Evolutionary conservation across 2,888 invertebrate genomes (phyloP), one percentile per base, ranked within the genome.

Genomic region (Drosophila glabriapex): DNA sequence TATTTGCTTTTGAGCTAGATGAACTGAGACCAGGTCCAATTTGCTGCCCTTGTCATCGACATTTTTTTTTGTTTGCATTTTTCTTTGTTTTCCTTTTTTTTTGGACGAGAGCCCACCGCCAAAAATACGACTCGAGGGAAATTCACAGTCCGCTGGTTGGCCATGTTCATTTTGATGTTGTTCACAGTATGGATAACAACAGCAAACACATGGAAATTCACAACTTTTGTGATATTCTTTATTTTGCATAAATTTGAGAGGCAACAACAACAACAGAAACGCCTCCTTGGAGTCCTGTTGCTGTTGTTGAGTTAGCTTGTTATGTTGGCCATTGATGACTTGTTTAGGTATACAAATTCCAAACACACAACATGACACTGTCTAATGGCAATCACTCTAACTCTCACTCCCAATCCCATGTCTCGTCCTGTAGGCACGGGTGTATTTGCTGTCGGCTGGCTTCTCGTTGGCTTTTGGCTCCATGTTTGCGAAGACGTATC

Each of bases 401-500:
- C 9, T 41, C 33, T 49, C 28, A 39, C 29, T 10, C 9, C 53
- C 31, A 25, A 16, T 33, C 12, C 35, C 33, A 31, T 28, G 10
- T 22, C 14, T 43, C 4, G 16, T 28, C 76, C 41, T 31, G 16
- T 28, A 98, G 98, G 96, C 96, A 56, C 95, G 97, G 90, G 97
- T 97, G 25, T 98, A 97, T 94, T 95, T 98, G 61, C 94, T 98
- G 59, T 97, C 98, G 3, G 97, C 97, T 55, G 98, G 98, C 35
- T 98, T 98, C 93, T 98, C 98, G 0, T 93, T 98, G 82, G 97
- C 98, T 1, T 98, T 98, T 91, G 98, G 98, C 41, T 97, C 98
- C 28, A 98, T 98, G 97, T 98, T 98, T 92, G 97, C 98, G 4
- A 98, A 98, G 94, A 98, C 98, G 0, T 98, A 98, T 93, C 94